Base-by-base conservation (phyloP, 2,888 invertebrate species). In the Rapana venosa region DNA sequence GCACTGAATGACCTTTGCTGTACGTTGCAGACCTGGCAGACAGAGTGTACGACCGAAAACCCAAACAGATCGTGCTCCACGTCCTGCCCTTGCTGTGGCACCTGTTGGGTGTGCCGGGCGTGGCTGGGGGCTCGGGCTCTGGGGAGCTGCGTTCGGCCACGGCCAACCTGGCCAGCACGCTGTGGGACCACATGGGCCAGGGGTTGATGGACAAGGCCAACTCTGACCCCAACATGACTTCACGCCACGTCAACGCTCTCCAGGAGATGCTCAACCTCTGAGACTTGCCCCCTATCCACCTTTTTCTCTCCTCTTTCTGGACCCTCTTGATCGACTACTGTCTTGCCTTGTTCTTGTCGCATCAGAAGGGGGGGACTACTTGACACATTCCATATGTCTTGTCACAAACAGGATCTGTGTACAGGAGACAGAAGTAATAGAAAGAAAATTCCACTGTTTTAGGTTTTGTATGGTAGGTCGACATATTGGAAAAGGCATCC, bases 61-160 rank as follows among this genome's bases (percentile, higher is more conserved):
- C 95, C 87, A 96, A 96, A 89, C 95, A 94, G 90, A 94, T 96
- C 30, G 93, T 94, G 26, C 92, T 96, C 87, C 96, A 96, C 92
- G 95, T 95, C 26, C 93, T 96, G 88, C 96, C 96, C 0, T 92
- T 96, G 30, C 91, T 96, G 61, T 96, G 96, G 95, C 95, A 95
- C 90, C 93, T 95, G 58, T 92, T 95, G 2, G 94, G 94, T 56
- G 92, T 93, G 36, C 93, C 93, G 90, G 90, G 88, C 13, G 90
- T 94, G 30, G 94, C 94, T 56, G 95, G 94, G 13, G 94, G 94
- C 22, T 93, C 93, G 79, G 93, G 93, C 22, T 93, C 93, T 79
- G 93, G 93, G 20, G 94, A 93, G 87, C 93, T 95, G 87, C 92
- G 94, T 30, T 91, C 92, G 17, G 95, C 95, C n/a, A 94, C 94